A percentile compares a stretch with the other conserved stretches of the same genome.
Evolutionary conservation across 2,888 invertebrate species (phyloP).

Genomic region (Diarsia brunnea): DNA sequence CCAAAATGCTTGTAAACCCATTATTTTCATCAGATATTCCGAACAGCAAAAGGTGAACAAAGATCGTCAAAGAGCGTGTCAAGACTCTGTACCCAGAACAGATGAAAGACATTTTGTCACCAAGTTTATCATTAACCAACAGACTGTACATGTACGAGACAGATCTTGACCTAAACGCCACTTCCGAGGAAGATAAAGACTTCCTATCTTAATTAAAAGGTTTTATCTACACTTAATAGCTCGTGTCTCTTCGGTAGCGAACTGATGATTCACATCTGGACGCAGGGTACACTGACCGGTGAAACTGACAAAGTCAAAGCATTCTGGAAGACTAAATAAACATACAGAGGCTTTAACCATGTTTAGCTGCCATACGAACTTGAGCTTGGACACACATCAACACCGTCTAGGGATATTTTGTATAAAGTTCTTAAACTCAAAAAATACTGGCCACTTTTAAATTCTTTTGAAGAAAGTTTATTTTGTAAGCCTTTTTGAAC

Average conservation of each 20-base stretch:
- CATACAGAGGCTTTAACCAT: background rate
- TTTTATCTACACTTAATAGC: conserved; percentile 5
- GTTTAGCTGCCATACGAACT: background rate
- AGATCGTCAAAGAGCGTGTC: background rate
- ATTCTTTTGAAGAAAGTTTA: too few species aligned
- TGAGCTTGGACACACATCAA: too few species aligned
- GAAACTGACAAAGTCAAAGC: conserved; percentile 11
- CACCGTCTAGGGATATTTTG: too few species aligned
- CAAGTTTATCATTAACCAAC: background rate
- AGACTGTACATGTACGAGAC: background rate
- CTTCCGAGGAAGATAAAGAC: conserved; percentile 21
- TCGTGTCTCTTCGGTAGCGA: background rate
- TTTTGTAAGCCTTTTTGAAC: too few species aligned
- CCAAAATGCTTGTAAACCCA: background rate
- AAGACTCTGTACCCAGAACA: background rate
- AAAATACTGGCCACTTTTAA: too few species aligned
- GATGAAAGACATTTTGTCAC: background rate
- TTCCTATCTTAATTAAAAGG: conserved; percentile 3
- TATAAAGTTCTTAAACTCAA: too few species aligned
- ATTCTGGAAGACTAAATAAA: background rate
- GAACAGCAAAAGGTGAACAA: background rate
- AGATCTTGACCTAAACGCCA: conserved; percentile 8
- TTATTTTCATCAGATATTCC: background rate
- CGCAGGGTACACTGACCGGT: conserved; percentile 17
- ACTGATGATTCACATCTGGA: conserved; percentile 18